Evolutionary conservation across 2,113 vertebrate species (phyloP), one percentile per base, ranked within the genome.

Genomic region (Callopanchax toddi): DNA sequence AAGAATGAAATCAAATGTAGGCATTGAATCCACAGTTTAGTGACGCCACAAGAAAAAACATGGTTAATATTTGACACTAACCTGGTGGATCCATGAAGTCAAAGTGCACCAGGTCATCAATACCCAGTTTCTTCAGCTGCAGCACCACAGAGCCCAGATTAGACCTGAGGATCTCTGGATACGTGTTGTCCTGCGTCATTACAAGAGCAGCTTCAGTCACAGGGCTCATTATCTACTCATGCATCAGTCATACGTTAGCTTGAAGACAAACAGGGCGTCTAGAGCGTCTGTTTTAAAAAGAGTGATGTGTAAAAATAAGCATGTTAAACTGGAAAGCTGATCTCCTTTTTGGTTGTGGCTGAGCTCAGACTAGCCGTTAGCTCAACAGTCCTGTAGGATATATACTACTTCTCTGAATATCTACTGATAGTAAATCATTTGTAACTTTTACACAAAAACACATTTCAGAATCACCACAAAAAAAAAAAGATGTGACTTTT

Each of bases 41-140:
- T n/a, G n/a, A n/a, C n/a, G n/a, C n/a, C n/a, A n/a, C n/a, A n/a
- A n/a, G 6, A 17, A 39, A 43, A n/a, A 7, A 53, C 20, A 34
- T 11, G 15, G 2, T 17, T 1, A 10, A 12, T n/a, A n/a, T 2
- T 60, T 17, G 8, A n/a, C 3, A 69, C 76, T 59, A 91, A 98
- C 96, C 97, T 94, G 96, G 97, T 71, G 96, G 97, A 74, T 99
- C 96, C 96, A 98, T 97, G 92, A 98, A 99, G 92, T 99, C 96
- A 76, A 99, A 98, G 90, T 99, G 96, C 63, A 99, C 96, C 89
- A 99, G 92, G 81, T 99, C 96, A 85, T 99, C 96, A 71, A 99
- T 98, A 53, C 97, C 96, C 77, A 98, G 94, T 86, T 98, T 98
- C 91, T 97, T 97, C 78, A 98, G 89, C 74, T 98, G 96, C 77